phyloP scores from a whole-genome alignment of 2,113 vertebrate genomes.

The Drymodes brunneopygia region DNA sequence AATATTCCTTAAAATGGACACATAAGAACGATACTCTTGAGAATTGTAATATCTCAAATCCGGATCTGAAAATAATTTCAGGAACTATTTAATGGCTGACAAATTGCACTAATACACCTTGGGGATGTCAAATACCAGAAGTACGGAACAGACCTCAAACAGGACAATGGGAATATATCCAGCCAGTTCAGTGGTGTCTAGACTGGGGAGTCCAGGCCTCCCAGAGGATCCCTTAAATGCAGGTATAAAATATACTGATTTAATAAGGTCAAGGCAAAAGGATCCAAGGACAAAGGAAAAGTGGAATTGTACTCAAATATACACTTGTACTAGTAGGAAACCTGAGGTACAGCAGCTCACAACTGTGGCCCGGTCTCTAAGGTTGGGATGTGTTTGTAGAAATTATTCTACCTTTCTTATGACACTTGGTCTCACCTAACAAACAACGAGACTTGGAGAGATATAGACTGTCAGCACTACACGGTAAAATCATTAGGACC shows the following conservation, averaged over 20 bases:
- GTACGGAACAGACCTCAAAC: background rate
- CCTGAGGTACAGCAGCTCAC: background rate
- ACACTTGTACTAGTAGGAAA: background rate
- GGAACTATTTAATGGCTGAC: too few relatives aligned
- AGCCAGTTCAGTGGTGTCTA: background rate
- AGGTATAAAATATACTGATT: background rate
- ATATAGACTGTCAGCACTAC: background rate
- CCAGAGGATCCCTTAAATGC: background rate
- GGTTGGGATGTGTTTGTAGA: background rate
- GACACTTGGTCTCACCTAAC: background rate
- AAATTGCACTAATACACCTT: background rate
- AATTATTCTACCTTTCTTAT: background rate
- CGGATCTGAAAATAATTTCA: background rate
- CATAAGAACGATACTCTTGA: background rate
- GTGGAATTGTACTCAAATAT: background rate
- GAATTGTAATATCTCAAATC: background rate
- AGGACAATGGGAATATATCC: background rate
- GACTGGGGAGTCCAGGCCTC: background rate
- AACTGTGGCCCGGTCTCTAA: background rate
- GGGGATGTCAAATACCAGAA: background rate
- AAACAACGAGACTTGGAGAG: background rate
- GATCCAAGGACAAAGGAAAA: background rate
- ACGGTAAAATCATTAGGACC: background rate
- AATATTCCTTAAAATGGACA: background rate
- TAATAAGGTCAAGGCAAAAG: background rate